Conservation (phyloP, 2,888 invertebrate genomes). For the Latrodectus elegans region DNA sequence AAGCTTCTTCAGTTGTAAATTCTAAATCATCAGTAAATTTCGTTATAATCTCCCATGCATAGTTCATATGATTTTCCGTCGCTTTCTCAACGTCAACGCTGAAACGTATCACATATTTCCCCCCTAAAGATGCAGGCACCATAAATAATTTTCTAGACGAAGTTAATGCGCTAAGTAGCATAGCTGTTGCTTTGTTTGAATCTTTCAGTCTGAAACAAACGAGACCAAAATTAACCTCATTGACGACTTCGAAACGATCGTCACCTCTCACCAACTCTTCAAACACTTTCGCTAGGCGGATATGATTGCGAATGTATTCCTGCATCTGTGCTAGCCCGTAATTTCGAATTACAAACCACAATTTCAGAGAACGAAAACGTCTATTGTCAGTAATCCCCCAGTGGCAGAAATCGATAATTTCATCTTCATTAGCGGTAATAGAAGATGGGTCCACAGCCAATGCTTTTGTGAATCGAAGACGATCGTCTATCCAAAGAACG, state of each 20-base stretch:
- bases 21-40: constrained; percentile 71
- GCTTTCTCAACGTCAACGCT: constrained; percentile 94
- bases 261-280: constrained; percentile 87
- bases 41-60: constrained; percentile 76
- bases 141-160: constrained; percentile 77
- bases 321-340: constrained; percentile 96
- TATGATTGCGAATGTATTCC: constrained; percentile 88
- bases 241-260: constrained; percentile 90
- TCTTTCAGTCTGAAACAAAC: constrained; percentile 91
- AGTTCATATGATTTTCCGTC: constrained; percentile 83
- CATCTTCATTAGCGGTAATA: constrained; percentile 91
- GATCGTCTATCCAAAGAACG: constrained; percentile 94
- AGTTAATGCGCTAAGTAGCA: constrained; percentile 3
- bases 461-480: constrained; percentile 91
- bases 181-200: constrained; percentile 73
- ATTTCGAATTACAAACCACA: constrained; percentile 96
- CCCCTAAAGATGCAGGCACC: constrained; percentile 91
- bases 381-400: constrained; percentile 98
- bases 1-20: background rate
- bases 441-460: constrained; percentile 98
- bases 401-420: constrained; percentile 80
- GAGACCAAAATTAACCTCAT: constrained; percentile 88
- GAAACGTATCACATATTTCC: constrained; percentile 92
- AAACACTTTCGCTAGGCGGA: constrained; percentile 90
- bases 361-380: constrained; percentile 93